Conservation (phyloP, 2,888 invertebrate species). For the Endotricha flammealis region DNA sequence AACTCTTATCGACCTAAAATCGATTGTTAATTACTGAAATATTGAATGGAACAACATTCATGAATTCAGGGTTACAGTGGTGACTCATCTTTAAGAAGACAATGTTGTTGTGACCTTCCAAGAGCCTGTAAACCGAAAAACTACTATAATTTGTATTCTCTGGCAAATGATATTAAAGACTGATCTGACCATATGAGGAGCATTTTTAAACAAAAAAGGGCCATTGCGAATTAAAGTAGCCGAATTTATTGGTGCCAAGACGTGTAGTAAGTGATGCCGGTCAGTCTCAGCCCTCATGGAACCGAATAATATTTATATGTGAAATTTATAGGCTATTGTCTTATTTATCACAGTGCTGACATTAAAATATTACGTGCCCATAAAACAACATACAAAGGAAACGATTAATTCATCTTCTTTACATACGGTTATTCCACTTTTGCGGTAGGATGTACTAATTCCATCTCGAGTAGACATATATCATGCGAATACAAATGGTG, state of each 20-base stretch:
- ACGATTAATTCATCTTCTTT: not conserved
- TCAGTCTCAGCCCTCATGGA: conserved; percentile 22
- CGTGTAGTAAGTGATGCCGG: conserved; percentile 32
- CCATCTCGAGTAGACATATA: too few species aligned
- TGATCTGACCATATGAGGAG: conserved; percentile 33
- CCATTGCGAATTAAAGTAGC: conserved; percentile 37
- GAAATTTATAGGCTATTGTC: conserved; percentile 47
- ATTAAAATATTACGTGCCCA: not conserved
- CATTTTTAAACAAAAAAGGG: conserved; percentile 39
- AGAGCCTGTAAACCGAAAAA: conserved; percentile 28
- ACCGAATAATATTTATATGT: conserved; percentile 33
- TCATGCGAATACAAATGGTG: too few species aligned
- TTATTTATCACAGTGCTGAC: conserved; percentile 24
- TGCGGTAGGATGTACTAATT: too few species aligned
- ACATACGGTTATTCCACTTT: too few species aligned
- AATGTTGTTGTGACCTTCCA: conserved; percentile 30
- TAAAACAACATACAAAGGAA: not conserved
- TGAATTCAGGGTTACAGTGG: too few species aligned
- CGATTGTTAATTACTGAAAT: too few species aligned
- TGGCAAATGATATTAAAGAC: conserved; percentile 45
- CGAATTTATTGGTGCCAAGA: conserved; percentile 33
- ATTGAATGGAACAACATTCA: too few species aligned
- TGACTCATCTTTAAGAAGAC: conserved; percentile 43
- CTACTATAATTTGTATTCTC: conserved; percentile 41
- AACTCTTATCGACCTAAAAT: too few species aligned